Evolutionary conservation across 1,140 invertebrate genomes (phyloP), one percentile per base, ranked within the genome.

Genomic region (Berghia stephanieae): DNA sequence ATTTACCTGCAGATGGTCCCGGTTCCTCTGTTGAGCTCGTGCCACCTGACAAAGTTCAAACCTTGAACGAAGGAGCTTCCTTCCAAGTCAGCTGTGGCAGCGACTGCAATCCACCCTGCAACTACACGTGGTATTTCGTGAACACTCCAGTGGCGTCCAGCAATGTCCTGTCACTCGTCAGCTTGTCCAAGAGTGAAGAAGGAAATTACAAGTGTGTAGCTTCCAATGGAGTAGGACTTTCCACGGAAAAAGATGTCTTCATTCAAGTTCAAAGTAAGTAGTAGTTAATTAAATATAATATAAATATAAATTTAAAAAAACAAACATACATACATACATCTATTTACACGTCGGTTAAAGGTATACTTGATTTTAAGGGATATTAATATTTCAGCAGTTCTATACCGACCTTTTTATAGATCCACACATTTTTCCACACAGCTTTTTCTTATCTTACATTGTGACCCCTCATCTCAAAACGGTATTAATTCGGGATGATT

Each of bases 181-280:
- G 49, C 38, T 46, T 78, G 40, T 46, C 49, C 6, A 46, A 46
- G 67, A 69, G 66, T 18, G 42, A 78, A 43, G 76, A 67, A 49
- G 76, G 76, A 57, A 78, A 49, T 55, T 78, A 78, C 76, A 67
- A 67, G 46, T 78, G 76, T 78, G 16, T 36, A 0, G 76, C 68
- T 27, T 34, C 36, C 36, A 71, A 78, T 55, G 43, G 49, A 24
- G 55, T 78, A 67, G 76, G 76, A 8, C n/a, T 70, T 10, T 18
- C 34, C 49, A 38, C 67, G 57, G 57, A 63, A 31, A 63, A 63
- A 63, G 27, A 63, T 63, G 57, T 63, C 27, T 31, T 63, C 10
- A 31, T 63, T 27, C 10, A 31, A 31, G 57, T 63, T 16, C 57
- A 63, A 31, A 63, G 57, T 63, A 31, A 10, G 57, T 63, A 13